These are phyloP conservation scores for Drosophila testacea DNA, from an alignment of 2,888 invertebrate genomes.

Conservation along the genomic window DNA sequence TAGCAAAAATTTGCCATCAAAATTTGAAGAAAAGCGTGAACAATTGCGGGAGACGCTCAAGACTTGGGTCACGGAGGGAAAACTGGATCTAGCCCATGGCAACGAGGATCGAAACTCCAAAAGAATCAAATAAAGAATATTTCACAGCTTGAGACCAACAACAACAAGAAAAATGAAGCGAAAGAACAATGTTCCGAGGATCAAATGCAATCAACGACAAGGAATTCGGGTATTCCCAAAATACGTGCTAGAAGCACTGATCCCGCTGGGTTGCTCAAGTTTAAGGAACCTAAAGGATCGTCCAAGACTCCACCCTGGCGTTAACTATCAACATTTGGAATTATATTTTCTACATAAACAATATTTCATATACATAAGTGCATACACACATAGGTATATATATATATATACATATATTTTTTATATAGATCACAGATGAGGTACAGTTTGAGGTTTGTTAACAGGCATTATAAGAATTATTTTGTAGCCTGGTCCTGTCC, in stretches of 20 bases:
- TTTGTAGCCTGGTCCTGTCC: not conserved
- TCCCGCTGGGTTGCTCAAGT: not conserved
- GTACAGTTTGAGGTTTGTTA: too few species aligned
- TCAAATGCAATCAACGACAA: not conserved
- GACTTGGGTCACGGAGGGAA: conserved; percentile 32
- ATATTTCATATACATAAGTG: too few species aligned
- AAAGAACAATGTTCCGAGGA: conserved; percentile 1
- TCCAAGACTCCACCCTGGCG: conserved; percentile 28
- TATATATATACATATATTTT: not conserved
- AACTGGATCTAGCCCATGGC: conserved; percentile 16
- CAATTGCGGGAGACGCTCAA: conserved; percentile 24
- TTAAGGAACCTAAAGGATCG: not conserved
- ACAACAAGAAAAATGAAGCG: not conserved
- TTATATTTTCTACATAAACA: too few species aligned
- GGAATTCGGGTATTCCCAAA: not conserved
- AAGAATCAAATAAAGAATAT: not conserved
- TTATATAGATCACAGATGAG: not conserved
- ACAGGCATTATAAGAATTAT: not conserved
- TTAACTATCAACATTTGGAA: conserved; percentile 3
- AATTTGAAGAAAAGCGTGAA: conserved; percentile 30
- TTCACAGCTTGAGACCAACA: too few species aligned
- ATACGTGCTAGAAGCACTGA: conserved; percentile 3
- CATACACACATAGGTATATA: too few species aligned
- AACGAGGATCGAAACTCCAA: not conserved
- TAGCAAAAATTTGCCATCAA: conserved; percentile 20